These are phyloP conservation scores for Alosa alosa DNA, from an alignment of 2,113 vertebrate species.

Conservation along the genomic window DNA sequence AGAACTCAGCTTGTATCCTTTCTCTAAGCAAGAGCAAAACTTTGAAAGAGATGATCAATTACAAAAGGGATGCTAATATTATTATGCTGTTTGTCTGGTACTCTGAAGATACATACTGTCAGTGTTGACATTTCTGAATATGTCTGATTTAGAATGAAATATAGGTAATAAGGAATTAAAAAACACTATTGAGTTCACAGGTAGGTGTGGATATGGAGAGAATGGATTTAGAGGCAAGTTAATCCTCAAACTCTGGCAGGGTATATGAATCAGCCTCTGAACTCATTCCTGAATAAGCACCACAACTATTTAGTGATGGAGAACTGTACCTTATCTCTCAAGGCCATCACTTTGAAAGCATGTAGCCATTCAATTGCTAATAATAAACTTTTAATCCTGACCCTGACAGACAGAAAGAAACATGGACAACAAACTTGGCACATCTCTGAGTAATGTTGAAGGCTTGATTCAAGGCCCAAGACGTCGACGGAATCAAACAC, in stretches of 20 bases:
- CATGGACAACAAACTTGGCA: no score
- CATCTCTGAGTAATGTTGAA: no score
- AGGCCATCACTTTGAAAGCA: no score
- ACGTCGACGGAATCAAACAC: neutral
- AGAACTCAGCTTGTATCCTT: neutral
- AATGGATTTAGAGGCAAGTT: neutral
- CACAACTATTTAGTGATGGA: no score
- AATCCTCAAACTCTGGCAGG: neutral
- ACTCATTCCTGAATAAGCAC: neutral
- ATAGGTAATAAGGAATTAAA: neutral
- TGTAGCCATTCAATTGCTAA: neutral
- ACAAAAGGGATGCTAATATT: neutral
- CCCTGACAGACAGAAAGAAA: no score
- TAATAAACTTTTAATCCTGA: neutral
- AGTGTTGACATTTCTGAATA: neutral
- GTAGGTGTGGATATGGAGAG: neutral
- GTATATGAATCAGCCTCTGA: neutral
- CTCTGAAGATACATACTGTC: neutral
- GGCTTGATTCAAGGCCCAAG: no score
- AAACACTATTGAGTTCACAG: neutral
- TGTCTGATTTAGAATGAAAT: no score
- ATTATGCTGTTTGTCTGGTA: no score
- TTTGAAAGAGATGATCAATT: neutral
- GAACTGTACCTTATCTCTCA: no score
- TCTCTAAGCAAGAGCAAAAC: neutral